A percentile compares a stretch with the other conserved stretches of the same genome.
Evolutionary conservation across 2,113 vertebrate species (phyloP).

Genomic region (Ivindomyrus marchei): DNA sequence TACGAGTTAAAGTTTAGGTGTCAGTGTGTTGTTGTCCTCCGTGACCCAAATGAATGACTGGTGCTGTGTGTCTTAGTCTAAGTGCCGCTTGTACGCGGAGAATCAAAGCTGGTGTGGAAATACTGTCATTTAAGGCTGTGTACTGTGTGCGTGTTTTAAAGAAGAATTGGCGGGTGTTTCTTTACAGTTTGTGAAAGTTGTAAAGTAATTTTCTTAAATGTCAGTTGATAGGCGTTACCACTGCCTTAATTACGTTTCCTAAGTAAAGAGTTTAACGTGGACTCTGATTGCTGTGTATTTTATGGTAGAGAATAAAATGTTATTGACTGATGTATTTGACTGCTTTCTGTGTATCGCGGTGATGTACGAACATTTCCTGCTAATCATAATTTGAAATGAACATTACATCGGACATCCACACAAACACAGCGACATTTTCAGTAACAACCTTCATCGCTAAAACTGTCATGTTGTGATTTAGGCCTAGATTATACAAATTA

Average conservation of each 20-base stretch:
- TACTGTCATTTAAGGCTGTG: background rate
- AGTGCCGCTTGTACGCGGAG: background rate
- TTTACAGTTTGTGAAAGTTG: constrained; percentile 8
- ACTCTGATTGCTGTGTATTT: constrained; percentile 8
- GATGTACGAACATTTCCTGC: background rate
- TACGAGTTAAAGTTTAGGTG: background rate
- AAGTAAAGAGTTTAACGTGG: background rate
- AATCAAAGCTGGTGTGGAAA: constrained; percentile 2
- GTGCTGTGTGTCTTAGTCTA: background rate
- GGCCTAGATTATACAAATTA: background rate
- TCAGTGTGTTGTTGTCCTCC: background rate
- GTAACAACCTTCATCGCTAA: background rate
- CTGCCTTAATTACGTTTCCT: constrained; percentile 9
- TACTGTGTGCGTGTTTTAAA: constrained; percentile 7
- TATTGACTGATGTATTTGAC: background rate
- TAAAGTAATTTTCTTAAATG: constrained; percentile 4
- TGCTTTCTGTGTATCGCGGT: background rate
- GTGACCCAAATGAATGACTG: background rate
- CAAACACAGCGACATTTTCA: background rate
- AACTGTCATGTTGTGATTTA: background rate
- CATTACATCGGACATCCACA: background rate
- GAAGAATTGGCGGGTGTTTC: background rate
- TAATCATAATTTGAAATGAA: background rate
- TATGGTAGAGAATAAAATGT: constrained; percentile 17
- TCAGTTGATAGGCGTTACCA: constrained; percentile 7